Evolutionary conservation across 2,797 vertebrate species (phyloP).

Genomic region (Galago senegalensis): DNA sequence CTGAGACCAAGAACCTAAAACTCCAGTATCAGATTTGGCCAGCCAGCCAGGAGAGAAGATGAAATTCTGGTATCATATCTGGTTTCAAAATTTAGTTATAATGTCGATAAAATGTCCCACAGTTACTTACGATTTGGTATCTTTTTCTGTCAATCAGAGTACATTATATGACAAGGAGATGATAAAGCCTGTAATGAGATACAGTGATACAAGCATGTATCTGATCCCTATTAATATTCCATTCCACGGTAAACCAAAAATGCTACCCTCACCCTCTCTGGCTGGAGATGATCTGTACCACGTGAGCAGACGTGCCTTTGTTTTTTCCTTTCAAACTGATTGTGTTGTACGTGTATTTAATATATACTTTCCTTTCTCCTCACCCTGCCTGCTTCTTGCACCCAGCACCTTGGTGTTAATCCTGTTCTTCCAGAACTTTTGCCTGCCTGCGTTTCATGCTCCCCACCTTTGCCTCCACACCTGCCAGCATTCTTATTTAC

Average conservation of each 20-base stretch:
- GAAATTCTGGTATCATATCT: not conserved
- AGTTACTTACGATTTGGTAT: conserved; percentile 54
- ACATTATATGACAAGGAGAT: conserved; percentile 56
- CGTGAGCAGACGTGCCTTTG: not conserved
- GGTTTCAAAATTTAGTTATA: conserved; percentile 29
- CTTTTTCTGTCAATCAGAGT: conserved; percentile 44
- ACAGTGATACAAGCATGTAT: conserved; percentile 22
- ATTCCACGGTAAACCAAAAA: not conserved
- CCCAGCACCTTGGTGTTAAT: not conserved
- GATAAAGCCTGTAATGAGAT: conserved; percentile 53
- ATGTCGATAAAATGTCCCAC: conserved; percentile 42
- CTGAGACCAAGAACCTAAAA: too few relatives aligned
- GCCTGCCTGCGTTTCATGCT: not conserved
- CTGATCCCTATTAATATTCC: conserved; percentile 14
- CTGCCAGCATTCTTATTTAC: not conserved
- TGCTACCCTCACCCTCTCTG: not conserved
- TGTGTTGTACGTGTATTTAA: not conserved
- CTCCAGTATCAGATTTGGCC: too few relatives aligned
- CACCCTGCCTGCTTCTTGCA: not conserved
- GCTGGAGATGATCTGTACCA: not conserved
- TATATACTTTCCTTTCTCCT: not conserved
- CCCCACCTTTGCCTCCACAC: not conserved
- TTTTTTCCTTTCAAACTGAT: not conserved
- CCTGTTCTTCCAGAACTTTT: not conserved
- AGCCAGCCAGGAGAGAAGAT: too few relatives aligned